phyloP scores from a whole-genome alignment of 2,797 vertebrate species.

The Pseudochromis fuscus region DNA sequence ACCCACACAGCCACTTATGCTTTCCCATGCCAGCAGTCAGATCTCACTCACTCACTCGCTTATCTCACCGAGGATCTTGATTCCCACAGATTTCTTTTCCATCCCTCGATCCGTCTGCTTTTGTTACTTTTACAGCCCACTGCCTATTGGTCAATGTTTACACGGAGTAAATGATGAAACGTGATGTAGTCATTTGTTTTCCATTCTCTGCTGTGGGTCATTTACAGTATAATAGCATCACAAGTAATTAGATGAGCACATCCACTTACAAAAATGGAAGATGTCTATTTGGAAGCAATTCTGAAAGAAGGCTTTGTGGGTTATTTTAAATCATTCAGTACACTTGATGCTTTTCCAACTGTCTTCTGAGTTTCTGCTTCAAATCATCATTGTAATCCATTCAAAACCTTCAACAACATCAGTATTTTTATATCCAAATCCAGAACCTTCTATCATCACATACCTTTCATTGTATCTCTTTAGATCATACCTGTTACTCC shows the following conservation, averaged over 20 bases:
- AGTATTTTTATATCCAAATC: neutral
- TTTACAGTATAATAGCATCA: neutral
- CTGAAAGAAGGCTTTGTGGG: no score
- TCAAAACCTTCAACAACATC: neutral
- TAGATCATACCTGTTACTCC: no score
- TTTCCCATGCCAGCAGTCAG: constrained; percentile 72
- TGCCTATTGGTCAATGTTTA: constrained; percentile 9
- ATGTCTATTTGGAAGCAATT: neutral
- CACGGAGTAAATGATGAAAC: neutral
- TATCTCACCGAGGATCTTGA: constrained; percentile 48
- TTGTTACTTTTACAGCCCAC: constrained; percentile 4
- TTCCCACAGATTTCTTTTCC: constrained; percentile 65
- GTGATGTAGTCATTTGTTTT: neutral
- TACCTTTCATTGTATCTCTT: no score
- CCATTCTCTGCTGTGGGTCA: neutral
- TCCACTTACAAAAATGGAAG: neutral
- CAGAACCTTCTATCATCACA: constrained; percentile 25
- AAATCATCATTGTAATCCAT: neutral
- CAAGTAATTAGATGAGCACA: neutral
- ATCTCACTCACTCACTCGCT: constrained; percentile 57
- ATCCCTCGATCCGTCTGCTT: constrained; percentile 38
- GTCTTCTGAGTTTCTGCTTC: neutral
- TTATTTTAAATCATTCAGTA: neutral
- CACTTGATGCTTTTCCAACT: neutral
- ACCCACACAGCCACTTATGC: constrained; percentile 77